A percentile compares a stretch with the other conserved stretches of the same genome.
Conservation (phyloP, 2,888 invertebrate species). For the Argyresthia goedartella region DNA sequence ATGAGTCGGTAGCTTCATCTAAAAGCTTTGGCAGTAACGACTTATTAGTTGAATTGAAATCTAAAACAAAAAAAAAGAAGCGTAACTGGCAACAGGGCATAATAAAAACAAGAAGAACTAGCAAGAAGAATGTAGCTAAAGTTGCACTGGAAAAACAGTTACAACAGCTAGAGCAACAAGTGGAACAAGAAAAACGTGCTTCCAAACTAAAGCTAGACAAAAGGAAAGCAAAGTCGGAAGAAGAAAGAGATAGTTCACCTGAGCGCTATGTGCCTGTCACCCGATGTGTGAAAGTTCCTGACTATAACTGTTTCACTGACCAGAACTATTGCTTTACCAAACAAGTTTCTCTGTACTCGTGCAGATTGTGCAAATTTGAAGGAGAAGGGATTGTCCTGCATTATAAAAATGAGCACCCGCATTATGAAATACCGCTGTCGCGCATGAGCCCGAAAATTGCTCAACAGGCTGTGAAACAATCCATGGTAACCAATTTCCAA, state of each 20-base stretch:
- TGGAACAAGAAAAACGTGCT: neutral
- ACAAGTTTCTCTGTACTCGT: conserved; percentile 49
- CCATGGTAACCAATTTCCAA: conserved; percentile 47
- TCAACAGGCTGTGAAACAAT: conserved; percentile 65
- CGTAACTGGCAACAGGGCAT: conserved; percentile 47
- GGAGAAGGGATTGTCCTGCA: conserved; percentile 76
- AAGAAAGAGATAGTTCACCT: too few species aligned
- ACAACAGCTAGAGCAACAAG: neutral
- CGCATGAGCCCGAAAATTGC: conserved; percentile 67
- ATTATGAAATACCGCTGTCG: conserved; percentile 75
- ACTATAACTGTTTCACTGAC: conserved; percentile 45
- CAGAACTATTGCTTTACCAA: conserved; percentile 52
- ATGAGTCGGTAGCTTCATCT: conserved; percentile 37
- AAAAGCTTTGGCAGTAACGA: conserved; percentile 40
- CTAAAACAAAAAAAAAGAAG: conserved; percentile 41
- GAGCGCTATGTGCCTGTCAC: too few species aligned
- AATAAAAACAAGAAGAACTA: conserved; percentile 39
- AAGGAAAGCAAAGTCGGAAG: too few species aligned
- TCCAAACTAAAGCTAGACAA: conserved; percentile 14
- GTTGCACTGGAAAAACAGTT: neutral
- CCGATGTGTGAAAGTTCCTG: conserved; percentile 18
- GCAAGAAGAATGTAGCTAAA: conserved; percentile 28
- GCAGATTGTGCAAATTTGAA: conserved; percentile 71
- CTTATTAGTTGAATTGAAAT: conserved; percentile 31
- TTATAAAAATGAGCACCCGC: conserved; percentile 74